These are phyloP conservation scores for Frankliniella intonsa DNA, from an alignment of 2,888 invertebrate genomes.

Conservation along the genomic window DNA sequence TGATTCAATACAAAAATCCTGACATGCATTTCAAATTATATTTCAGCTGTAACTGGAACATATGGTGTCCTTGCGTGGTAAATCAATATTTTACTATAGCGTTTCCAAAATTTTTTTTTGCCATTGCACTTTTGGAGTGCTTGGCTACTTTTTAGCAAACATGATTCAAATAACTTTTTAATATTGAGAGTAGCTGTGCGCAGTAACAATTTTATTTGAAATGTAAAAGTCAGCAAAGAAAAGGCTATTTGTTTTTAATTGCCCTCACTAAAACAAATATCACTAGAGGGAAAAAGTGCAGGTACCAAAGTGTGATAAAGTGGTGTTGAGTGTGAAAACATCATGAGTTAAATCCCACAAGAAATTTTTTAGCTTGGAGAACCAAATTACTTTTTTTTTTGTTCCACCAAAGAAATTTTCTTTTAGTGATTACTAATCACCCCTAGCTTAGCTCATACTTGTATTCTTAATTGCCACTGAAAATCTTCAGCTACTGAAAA, in stretches of 20 bases:
- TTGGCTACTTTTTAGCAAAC: too few relatives aligned
- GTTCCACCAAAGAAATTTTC: background rate
- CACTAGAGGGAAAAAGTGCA: background rate
- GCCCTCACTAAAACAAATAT: background rate
- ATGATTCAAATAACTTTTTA: too few relatives aligned
- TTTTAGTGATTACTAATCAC: background rate
- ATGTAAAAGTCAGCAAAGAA: background rate
- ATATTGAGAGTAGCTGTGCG: background rate
- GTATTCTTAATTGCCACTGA: too few relatives aligned
- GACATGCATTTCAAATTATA: too few relatives aligned
- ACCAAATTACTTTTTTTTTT: constrained; percentile 11
- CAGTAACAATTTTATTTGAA: background rate
- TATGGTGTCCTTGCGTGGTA: too few relatives aligned
- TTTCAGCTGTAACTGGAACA: too few relatives aligned
- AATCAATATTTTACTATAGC: too few relatives aligned
- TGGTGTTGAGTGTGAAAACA: constrained; percentile 12
- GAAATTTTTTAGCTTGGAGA: background rate
- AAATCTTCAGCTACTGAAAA: too few relatives aligned
- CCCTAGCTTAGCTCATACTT: too few relatives aligned
- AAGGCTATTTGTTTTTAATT: background rate
- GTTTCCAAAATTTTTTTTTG: too few relatives aligned
- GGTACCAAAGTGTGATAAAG: background rate
- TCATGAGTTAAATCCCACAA: background rate
- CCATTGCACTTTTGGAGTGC: too few relatives aligned
- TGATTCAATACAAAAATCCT: too few relatives aligned